A percentile compares a stretch with the other conserved stretches of the same genome.
phyloP scores from a whole-genome alignment of 2,888 invertebrate genomes.

The Tanytarsus gracilentus region DNA sequence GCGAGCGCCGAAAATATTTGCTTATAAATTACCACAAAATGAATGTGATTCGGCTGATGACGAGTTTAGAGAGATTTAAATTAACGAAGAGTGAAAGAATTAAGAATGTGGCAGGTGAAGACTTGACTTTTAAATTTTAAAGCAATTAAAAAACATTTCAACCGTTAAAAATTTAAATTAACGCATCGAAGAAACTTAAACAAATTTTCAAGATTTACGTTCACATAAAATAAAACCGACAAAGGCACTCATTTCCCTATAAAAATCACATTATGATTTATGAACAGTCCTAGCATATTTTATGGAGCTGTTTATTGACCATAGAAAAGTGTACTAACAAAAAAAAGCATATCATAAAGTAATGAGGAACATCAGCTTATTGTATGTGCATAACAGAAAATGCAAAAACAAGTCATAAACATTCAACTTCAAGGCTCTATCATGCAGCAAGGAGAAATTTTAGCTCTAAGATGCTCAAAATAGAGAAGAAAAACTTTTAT shows the following conservation, averaged over 20 bases:
- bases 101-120: too few relatives aligned
- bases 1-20: neutral
- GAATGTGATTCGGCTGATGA: conserved; percentile 4
- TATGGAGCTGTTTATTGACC: conserved; percentile 7
- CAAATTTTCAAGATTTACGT: too few relatives aligned
- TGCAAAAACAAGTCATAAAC: neutral
- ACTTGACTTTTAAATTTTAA: too few relatives aligned
- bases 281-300: too few relatives aligned
- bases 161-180: too few relatives aligned
- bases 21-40: conserved; percentile 5
- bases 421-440: neutral
- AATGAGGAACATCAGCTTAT: neutral
- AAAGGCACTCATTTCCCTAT: too few relatives aligned
- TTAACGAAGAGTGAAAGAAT: neutral
- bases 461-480: neutral
- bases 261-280: too few relatives aligned
- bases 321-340: neutral
- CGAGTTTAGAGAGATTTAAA: neutral
- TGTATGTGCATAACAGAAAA: neutral
- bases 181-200: too few relatives aligned
- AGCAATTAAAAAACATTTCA: too few relatives aligned
- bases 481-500: conserved; percentile 11
- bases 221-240: too few relatives aligned
- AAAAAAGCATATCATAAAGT: neutral
- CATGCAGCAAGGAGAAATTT: neutral